Base-by-base conservation (phyloP, 2,797 vertebrate genomes). In the Buphagus erythrorhynchus region DNA sequence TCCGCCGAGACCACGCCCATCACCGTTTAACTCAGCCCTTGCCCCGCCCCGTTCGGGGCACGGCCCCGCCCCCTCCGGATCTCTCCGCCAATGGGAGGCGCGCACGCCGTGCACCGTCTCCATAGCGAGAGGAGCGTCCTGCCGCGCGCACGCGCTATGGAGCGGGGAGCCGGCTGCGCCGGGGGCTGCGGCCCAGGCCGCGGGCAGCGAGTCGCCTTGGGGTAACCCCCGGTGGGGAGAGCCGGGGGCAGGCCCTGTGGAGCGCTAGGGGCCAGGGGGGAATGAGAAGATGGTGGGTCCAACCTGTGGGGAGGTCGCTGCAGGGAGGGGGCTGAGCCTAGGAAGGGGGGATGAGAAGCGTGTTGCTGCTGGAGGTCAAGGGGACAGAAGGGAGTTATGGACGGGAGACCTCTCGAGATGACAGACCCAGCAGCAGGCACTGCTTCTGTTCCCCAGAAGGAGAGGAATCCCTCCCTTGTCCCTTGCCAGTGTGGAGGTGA, bases 11-110 rank as follows among this genome's bases (percentile, higher is more conserved):
- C 13, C 62, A 2, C 55, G 35, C 69, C 67, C 48, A 4, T 2
- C 21, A 1, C 1, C 1, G 2, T 2, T 12, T 8, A 0, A 10
- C 3, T 2, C 2, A 3, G 1, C 8, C 26, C 9, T 6, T 14
- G 28, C 5, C n/a, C 42, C 76, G 10, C 48, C 58, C 33, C 5
- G 2, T 19, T 9, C 4, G 7, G 1, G 1, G 0, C 1, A 5
- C 1, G 22, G 7, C 1, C 31, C 2, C 52, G 43, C 31, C 54
- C 35, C 2, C 26, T 3, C 8, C 1, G 1, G 1, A 3, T 10
- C 15, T 57, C 45, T 57, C 58, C n/a, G 3, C 93, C 88, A 93
- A 91, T 77, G 26, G 61, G 57, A 58, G 43, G 12, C 0, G 24
- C 5, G 5, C 0, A 2, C 2, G 5, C 5, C 25, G 57, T 8